A percentile compares a stretch with the other conserved stretches of the same genome.
Evolutionary conservation across 2,113 vertebrate species (phyloP).

Genomic region (Atherinomorus stipes): DNA sequence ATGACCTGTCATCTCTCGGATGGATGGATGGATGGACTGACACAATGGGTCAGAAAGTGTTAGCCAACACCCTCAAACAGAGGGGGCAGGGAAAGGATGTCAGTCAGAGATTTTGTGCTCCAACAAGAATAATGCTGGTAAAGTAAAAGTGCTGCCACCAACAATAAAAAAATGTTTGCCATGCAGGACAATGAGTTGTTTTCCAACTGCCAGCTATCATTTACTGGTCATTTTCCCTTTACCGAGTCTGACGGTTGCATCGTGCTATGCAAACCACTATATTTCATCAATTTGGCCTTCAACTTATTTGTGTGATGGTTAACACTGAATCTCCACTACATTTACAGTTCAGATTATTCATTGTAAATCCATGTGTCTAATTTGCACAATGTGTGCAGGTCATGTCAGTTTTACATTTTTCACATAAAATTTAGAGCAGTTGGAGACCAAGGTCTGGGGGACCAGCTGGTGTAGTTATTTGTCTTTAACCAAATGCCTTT

Average conservation of each 20-base stretch:
- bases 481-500: no score
- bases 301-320: constrained; percentile 5
- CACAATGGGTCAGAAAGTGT: constrained; percentile 54
- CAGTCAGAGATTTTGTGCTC: constrained; percentile 54
- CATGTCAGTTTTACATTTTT: no score
- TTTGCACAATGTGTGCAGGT: no score
- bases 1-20: constrained; percentile 51
- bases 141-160: constrained; percentile 64
- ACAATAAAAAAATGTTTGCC: constrained; percentile 48
- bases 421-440: no score
- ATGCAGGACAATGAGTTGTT: constrained; percentile 43
- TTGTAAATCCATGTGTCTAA: no score
- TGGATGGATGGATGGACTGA: constrained; percentile 42
- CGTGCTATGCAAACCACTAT: constrained; percentile 18
- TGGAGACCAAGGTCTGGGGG: no score
- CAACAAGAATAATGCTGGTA: constrained; percentile 26
- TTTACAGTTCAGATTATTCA: no score
- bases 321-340: not conserved
- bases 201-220: constrained; percentile 51
- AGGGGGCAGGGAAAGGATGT: constrained; percentile 22
- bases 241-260: constrained; percentile 45
- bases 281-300: constrained; percentile 17
- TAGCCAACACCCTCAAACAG: constrained; percentile 29
- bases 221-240: constrained; percentile 29
- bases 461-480: no score